Evolutionary conservation across 2,797 vertebrate genomes (phyloP).

Genomic region (Xiphorhynchus erythropygius): DNA sequence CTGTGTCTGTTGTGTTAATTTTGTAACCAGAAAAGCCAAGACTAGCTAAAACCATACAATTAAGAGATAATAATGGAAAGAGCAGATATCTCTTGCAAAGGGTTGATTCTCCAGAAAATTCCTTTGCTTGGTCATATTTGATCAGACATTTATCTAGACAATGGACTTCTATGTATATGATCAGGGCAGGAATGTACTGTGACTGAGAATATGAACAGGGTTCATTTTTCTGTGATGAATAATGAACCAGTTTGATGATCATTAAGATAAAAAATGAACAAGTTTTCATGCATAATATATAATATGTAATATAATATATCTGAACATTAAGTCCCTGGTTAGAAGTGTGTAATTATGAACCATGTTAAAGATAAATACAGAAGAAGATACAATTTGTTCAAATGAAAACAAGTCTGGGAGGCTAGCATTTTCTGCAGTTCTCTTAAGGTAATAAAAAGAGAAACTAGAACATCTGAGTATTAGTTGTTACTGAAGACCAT

Average conservation of each 20-base stretch:
- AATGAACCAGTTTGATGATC: slow-evolving; percentile 63
- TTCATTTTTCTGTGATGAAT: slow-evolving; percentile 67
- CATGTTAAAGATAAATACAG: slow-evolving; percentile 57
- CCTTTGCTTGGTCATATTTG: slow-evolving; percentile 10
- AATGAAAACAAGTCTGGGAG: slow-evolving; percentile 22
- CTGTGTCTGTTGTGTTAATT: background rate
- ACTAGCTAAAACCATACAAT: background rate
- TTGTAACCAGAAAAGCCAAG: background rate
- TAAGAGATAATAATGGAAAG: background rate
- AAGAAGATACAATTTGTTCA: slow-evolving; percentile 20
- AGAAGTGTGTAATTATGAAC: slow-evolving; percentile 33
- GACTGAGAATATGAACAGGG: slow-evolving; percentile 19
- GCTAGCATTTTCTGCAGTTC: background rate
- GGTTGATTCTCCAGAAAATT: slow-evolving; percentile 7
- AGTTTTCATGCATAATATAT: slow-evolving; percentile 68
- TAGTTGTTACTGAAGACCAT: background rate
- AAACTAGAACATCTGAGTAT: background rate
- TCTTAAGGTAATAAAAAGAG: background rate
- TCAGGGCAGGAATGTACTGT: slow-evolving; percentile 21
- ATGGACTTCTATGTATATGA: background rate
- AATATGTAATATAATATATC: slow-evolving; percentile 44
- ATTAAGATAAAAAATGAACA: slow-evolving; percentile 67
- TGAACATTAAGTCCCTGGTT: slow-evolving; percentile 23
- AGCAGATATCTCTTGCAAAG: background rate
- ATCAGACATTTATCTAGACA: slow-evolving; percentile 34